These are phyloP conservation scores for Athetis lepigone DNA, from an alignment of 2,888 invertebrate species.

Conservation along the genomic window DNA sequence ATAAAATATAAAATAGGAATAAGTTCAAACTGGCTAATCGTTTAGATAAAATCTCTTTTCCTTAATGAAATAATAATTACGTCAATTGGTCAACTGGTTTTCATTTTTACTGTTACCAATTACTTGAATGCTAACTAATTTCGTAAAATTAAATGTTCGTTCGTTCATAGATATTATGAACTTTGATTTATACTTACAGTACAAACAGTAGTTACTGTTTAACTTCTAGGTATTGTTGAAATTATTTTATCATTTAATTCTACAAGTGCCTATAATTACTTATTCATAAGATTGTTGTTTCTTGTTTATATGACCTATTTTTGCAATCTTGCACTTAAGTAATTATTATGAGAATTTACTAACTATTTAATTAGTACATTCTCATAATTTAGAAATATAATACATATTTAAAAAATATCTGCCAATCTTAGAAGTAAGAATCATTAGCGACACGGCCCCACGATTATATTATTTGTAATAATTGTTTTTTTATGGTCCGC, in stretches of 20 bases:
- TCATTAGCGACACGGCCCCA: too few species aligned
- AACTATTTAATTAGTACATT: too few species aligned
- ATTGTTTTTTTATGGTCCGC: too few species aligned
- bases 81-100: not conserved
- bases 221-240: slow-evolving; percentile 18
- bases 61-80: not conserved
- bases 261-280: slow-evolving; percentile 27
- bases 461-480: too few species aligned
- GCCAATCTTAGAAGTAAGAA: too few species aligned
- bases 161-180: not conserved
- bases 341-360: too few species aligned
- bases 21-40: slow-evolving; percentile 38
- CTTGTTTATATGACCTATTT: slow-evolving; percentile 38
- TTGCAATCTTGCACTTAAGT: slow-evolving; percentile 15
- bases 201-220: too few species aligned
- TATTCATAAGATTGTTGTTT: slow-evolving; percentile 32
- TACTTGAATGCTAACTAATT: not conserved
- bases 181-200: too few species aligned
- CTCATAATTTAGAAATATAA: too few species aligned
- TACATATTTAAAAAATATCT: too few species aligned
- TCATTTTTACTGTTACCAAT: not conserved
- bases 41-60: slow-evolving; percentile 32
- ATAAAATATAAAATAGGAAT: slow-evolving; percentile 55
- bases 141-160: not conserved
- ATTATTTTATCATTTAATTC: slow-evolving; percentile 40